Conservation (phyloP, 2,888 invertebrate species). For the Leptinotarsa tumamoca region DNA sequence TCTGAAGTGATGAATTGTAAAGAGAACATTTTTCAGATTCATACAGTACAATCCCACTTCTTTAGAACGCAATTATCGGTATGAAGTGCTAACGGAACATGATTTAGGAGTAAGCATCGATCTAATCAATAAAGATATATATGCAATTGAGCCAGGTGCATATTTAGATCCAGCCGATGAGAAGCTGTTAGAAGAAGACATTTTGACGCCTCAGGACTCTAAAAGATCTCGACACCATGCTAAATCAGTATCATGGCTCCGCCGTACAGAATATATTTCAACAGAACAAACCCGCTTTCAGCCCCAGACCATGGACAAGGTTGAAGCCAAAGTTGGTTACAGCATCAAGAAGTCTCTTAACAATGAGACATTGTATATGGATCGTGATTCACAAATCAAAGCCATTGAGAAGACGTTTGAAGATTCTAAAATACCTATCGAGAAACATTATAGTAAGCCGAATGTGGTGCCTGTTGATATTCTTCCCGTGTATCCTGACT, state of each 20-base stretch:
- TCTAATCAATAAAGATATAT: slow-evolving; percentile 94
- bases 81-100: slow-evolving; percentile 96
- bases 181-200: slow-evolving; percentile 94
- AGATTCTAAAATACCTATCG: slow-evolving; percentile 86
- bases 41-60: slow-evolving; percentile 97
- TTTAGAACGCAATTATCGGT: slow-evolving; percentile 92
- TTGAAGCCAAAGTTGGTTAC: slow-evolving; percentile 98
- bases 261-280: slow-evolving; percentile 98
- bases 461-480: slow-evolving; percentile 92
- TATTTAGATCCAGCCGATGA: slow-evolving; percentile 92
- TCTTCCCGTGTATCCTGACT: slow-evolving; percentile 93
- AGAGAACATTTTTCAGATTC: slow-evolving; percentile 69
- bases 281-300: slow-evolving; percentile 98
- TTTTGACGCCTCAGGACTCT: slow-evolving; percentile 87
- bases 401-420: slow-evolving; percentile 98
- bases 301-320: slow-evolving; percentile 95
- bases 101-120: slow-evolving; percentile 98
- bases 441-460: slow-evolving; percentile 96
- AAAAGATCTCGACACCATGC: slow-evolving; percentile 95
- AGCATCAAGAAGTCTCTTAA: slow-evolving; percentile 93
- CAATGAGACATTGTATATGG: slow-evolving; percentile 94
- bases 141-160: slow-evolving; percentile 83
- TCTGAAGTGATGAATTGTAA: neutral
- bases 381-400: slow-evolving; percentile 95
- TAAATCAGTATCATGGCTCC: slow-evolving; percentile 96